Evolutionary conservation across 2,113 vertebrate genomes (phyloP).

Genomic region (Sinocyclocheilus rhinocerous): DNA sequence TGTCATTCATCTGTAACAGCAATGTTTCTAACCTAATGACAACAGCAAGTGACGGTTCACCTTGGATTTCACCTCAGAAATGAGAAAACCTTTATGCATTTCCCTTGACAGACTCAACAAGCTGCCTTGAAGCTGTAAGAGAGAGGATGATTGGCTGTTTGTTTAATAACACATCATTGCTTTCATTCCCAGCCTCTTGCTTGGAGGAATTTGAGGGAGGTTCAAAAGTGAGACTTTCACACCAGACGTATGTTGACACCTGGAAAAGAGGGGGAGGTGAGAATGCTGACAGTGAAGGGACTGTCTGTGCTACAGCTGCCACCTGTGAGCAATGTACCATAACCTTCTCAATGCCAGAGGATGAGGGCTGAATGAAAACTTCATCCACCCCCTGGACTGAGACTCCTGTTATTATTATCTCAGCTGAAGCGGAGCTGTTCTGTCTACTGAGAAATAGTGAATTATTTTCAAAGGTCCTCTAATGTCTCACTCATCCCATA

Average conservation of each 20-base stretch:
- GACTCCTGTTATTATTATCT: background rate
- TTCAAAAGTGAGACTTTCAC: background rate
- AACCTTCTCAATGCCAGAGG: background rate
- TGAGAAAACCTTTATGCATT: background rate
- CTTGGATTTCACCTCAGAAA: background rate
- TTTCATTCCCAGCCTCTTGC: slow-evolving; percentile 8
- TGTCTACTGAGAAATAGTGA: background rate
- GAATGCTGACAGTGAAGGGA: background rate
- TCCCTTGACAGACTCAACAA: background rate
- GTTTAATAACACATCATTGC: slow-evolving; percentile 35
- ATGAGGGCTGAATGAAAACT: background rate
- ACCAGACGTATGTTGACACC: background rate
- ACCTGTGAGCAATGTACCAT: background rate
- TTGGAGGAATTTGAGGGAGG: slow-evolving; percentile 31
- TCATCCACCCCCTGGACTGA: background rate
- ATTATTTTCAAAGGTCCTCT: background rate
- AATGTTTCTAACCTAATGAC: background rate
- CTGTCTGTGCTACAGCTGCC: slow-evolving; percentile 1
- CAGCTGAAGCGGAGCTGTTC: background rate
- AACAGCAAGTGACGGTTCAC: background rate
- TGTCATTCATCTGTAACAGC: background rate
- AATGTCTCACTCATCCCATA: background rate
- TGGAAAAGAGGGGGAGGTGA: background rate
- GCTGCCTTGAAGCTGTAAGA: background rate
- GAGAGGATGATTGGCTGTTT: background rate